phyloP scores from a whole-genome alignment of 1,140 invertebrate genomes.

The Oncopodura yosiiana region DNA sequence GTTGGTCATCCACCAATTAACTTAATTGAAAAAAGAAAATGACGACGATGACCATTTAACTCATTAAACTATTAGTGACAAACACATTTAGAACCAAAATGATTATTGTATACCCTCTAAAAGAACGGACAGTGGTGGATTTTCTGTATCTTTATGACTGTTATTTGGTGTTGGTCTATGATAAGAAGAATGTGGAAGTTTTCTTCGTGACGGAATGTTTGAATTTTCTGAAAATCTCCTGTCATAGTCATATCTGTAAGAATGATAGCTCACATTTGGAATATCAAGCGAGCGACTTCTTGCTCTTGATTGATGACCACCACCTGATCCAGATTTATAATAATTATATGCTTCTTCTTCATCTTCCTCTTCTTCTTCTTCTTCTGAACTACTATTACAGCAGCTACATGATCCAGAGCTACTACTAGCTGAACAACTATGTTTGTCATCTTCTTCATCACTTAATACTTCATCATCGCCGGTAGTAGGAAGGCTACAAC shows the following conservation, averaged over 20 bases:
- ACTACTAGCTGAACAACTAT: constrained; percentile 4
- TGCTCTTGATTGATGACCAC: neutral
- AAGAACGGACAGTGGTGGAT: too few species aligned
- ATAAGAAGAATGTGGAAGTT: constrained; percentile 5
- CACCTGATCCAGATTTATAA: neutral
- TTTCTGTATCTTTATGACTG: too few species aligned
- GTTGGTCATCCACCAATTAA: too few species aligned
- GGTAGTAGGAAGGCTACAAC: too few species aligned
- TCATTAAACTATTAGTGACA: too few species aligned
- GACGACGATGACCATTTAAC: too few species aligned
- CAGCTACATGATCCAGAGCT: neutral
- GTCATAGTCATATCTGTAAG: neutral
- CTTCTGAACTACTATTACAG: neutral
- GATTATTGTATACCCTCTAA: constrained; percentile 18
- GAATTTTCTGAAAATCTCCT: constrained; percentile 18
- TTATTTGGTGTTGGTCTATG: constrained; percentile 27
- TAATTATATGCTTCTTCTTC: neutral
- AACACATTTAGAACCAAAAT: too few species aligned
- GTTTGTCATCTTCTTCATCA: neutral
- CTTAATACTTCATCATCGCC: too few species aligned
- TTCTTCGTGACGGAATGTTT: constrained; percentile 1
- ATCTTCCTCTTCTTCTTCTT: constrained; percentile 2
- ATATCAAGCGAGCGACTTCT: constrained; percentile 26
- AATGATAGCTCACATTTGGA: too few species aligned
- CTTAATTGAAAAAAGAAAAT: too few species aligned